Conservation (phyloP, 2,113 vertebrate genomes). For the Tachysurus fulvidraco region DNA sequence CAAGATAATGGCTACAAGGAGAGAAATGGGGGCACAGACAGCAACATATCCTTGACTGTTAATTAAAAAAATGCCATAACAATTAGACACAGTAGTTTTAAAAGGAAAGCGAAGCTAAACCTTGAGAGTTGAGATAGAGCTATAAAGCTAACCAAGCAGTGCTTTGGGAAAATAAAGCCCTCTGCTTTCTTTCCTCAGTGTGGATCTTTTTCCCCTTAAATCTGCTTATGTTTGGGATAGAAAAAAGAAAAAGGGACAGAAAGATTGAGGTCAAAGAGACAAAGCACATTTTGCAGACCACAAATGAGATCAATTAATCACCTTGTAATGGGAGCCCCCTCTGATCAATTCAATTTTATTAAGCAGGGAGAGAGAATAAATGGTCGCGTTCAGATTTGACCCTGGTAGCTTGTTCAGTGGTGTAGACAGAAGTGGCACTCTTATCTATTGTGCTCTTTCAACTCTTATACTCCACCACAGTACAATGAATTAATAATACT, state of each 20-base stretch:
- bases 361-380: conserved; percentile 59
- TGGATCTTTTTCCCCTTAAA: conserved; percentile 65
- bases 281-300: conserved; percentile 61
- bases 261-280: conserved; percentile 72
- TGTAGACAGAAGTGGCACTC: conserved; percentile 10
- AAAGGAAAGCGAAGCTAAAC: conserved; percentile 70
- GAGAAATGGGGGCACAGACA: conserved; percentile 72
- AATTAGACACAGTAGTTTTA: conserved; percentile 80
- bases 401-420: conserved; percentile 48
- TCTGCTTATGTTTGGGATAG: conserved; percentile 71
- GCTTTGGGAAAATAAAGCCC: conserved; percentile 72
- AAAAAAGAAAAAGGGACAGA: conserved; percentile 67
- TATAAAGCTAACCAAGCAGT: conserved; percentile 70
- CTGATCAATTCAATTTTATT: conserved; percentile 66
- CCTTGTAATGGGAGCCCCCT: conserved; percentile 68
- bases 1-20: conserved; percentile 67
- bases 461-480: background rate
- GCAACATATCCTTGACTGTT: conserved; percentile 80
- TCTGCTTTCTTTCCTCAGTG: conserved; percentile 69
- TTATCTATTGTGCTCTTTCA: conserved; percentile 9
- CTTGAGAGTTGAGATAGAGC: conserved; percentile 64
- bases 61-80: conserved; percentile 81
- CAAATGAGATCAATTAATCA: conserved; percentile 77
- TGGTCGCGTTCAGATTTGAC: conserved; percentile 59
- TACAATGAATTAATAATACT: conserved; percentile 2